These are phyloP conservation scores for Leptinotarsa peninsularis DNA, from an alignment of 2,888 invertebrate species.

Conservation along the genomic window DNA sequence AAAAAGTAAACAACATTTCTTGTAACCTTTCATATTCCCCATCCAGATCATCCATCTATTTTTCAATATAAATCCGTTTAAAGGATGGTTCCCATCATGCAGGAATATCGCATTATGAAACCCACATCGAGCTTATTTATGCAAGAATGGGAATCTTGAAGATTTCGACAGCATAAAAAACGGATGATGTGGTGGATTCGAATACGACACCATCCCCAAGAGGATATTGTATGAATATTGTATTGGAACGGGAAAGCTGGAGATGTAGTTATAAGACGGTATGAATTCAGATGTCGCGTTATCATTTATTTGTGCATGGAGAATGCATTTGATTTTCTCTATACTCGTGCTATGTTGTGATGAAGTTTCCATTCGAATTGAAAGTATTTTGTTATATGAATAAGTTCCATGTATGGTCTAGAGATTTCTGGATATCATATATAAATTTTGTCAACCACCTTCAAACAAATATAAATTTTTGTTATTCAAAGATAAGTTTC, in stretches of 20 bases:
- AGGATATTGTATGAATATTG: constrained; percentile 8
- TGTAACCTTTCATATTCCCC: too few species aligned
- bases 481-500: too few species aligned
- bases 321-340: neutral
- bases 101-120: constrained; percentile 1
- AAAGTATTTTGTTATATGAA: too few species aligned
- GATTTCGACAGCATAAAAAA: neutral
- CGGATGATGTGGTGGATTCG: neutral
- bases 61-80: neutral
- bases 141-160: constrained; percentile 3
- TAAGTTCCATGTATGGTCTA: too few species aligned
- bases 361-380: neutral
- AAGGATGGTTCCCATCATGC: neutral
- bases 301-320: neutral
- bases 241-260: neutral
- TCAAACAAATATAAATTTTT: too few species aligned
- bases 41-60: too few species aligned
- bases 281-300: neutral
- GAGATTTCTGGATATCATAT: too few species aligned
- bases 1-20: too few species aligned
- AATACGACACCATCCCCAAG: neutral
- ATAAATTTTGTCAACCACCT: too few species aligned
- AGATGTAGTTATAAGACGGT: constrained; percentile 3
- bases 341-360: neutral
- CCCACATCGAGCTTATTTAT: neutral